A percentile compares a stretch with the other conserved stretches of the same genome.
Conservation (phyloP, 1,140 invertebrate genomes). For the Drosophila athabasca region DNA sequence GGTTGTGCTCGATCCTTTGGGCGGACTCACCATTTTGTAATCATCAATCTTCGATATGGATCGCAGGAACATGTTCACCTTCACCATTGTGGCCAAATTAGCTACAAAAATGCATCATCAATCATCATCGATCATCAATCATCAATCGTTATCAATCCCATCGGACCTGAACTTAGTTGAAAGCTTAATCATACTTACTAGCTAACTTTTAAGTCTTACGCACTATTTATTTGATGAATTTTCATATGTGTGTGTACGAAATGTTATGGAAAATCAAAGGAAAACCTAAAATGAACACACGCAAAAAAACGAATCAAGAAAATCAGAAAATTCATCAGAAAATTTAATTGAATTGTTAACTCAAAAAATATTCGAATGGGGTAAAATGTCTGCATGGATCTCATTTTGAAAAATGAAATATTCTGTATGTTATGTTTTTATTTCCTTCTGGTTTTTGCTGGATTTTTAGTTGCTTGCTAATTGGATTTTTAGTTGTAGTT, state of each 20-base stretch:
- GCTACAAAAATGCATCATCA: constrained; percentile 82
- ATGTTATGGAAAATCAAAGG: constrained; percentile 39
- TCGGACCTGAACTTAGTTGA: neutral
- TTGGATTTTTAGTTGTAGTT: constrained; percentile 8
- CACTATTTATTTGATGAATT: constrained; percentile 55
- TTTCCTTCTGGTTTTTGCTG: constrained; percentile 1
- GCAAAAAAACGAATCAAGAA: constrained; percentile 4
- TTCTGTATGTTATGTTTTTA: constrained; percentile 14
- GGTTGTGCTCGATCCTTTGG: constrained; percentile 34
- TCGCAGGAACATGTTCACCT: constrained; percentile 96
- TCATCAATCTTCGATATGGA: constrained; percentile 99
- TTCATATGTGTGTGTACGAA: constrained; percentile 56
- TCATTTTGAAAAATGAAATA: constrained; percentile 58
- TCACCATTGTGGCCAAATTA: constrained; percentile 91
- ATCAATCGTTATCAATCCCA: constrained; percentile 24
- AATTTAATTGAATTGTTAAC: constrained; percentile 28
- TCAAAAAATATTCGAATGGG: constrained; percentile 27
- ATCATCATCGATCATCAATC: constrained; percentile 53
- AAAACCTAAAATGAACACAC: neutral
- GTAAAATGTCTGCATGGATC: constrained; percentile 83
- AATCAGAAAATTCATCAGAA: constrained; percentile 1
- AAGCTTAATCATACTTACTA: neutral
- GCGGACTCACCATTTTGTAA: constrained; percentile 97
- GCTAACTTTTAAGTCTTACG: constrained; percentile 1
- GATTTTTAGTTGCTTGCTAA: constrained; percentile 7